phyloP scores from a whole-genome alignment of 2,797 vertebrate species.

The Galagoides demidoff region DNA sequence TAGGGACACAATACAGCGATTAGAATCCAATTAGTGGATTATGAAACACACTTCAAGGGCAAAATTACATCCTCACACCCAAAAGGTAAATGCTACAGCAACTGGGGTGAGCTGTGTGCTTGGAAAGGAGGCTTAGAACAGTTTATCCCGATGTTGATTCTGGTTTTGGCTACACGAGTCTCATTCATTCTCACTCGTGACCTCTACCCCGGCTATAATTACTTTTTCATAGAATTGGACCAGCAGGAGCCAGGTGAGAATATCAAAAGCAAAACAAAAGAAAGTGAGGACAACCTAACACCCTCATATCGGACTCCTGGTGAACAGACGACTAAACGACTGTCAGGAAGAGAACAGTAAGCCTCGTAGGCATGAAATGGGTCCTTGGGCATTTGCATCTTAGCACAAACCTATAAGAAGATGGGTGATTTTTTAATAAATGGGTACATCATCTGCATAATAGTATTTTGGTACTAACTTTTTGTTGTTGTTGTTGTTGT shows the following conservation, averaged over 20 bases:
- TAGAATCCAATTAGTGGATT: neutral
- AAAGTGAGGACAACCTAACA: neutral
- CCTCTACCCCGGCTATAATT: neutral
- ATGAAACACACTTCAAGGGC: neutral
- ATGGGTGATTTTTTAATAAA: conserved; percentile 30
- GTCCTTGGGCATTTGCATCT: neutral
- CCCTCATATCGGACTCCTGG: neutral
- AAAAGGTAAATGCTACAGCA: conserved; percentile 59
- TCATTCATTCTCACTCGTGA: conserved; percentile 11
- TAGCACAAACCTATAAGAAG: neutral
- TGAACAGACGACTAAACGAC: neutral
- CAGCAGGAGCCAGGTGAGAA: neutral
- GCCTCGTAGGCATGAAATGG: neutral
- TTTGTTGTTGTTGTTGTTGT: too few species aligned
- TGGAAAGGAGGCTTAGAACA: conserved; percentile 14
- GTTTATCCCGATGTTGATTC: conserved; percentile 48
- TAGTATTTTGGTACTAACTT: neutral
- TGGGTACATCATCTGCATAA: neutral
- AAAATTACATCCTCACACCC: conserved; percentile 58
- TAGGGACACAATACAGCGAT: neutral
- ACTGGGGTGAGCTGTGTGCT: conserved; percentile 6
- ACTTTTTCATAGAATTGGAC: conserved; percentile 41
- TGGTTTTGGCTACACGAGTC: neutral
- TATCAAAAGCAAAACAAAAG: neutral
- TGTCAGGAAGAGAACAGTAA: neutral